These are phyloP conservation scores for Solenopsis fugax DNA, from an alignment of 1,140 invertebrate species.

Conservation along the genomic window DNA sequence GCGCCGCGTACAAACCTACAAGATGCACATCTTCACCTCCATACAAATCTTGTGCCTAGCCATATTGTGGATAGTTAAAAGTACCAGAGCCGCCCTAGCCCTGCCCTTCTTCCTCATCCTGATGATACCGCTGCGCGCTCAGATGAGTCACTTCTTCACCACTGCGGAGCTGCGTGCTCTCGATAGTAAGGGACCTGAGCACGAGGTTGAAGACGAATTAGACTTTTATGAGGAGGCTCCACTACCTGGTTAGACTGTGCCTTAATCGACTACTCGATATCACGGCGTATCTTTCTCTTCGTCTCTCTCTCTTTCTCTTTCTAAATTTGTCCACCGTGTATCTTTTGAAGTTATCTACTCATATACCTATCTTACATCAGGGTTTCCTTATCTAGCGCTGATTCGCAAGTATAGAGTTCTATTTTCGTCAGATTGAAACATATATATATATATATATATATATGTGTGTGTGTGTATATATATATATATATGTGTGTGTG, in stretches of 20 bases:
- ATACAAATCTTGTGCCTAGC: constrained; percentile 93
- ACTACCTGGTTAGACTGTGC: constrained; percentile 90
- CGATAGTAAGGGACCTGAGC: constrained; percentile 93
- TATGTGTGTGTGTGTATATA: too few relatives aligned
- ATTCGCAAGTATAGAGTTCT: constrained; percentile 39
- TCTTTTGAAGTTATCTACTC: constrained; percentile 16
- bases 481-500: too few relatives aligned
- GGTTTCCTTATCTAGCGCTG: constrained; percentile 13
- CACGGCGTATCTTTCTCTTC: constrained; percentile 18
- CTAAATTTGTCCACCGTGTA: not conserved
- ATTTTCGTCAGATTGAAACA: constrained; percentile 43
- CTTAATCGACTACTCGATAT: constrained; percentile 75
- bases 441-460: not conserved
- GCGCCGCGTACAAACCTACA: constrained; percentile 93
- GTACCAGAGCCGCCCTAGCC: constrained; percentile 93
- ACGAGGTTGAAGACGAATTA: constrained; percentile 93
- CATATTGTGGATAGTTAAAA: constrained; percentile 95
- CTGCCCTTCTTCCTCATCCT: constrained; percentile 97
- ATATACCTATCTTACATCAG: constrained; percentile 33
- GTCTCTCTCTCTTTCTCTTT: constrained; percentile 19
- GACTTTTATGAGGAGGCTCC: constrained; percentile 96
- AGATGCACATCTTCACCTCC: constrained; percentile 96
- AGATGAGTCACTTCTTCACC: constrained; percentile 92
- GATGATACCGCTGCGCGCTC: constrained; percentile 94
- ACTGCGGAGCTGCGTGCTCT: constrained; percentile 93